Percentiles rank a stretch among this genome's conserved stretches.
Conservation (phyloP, 2,113 vertebrate genomes). For the Xiphophorus hellerii region DNA sequence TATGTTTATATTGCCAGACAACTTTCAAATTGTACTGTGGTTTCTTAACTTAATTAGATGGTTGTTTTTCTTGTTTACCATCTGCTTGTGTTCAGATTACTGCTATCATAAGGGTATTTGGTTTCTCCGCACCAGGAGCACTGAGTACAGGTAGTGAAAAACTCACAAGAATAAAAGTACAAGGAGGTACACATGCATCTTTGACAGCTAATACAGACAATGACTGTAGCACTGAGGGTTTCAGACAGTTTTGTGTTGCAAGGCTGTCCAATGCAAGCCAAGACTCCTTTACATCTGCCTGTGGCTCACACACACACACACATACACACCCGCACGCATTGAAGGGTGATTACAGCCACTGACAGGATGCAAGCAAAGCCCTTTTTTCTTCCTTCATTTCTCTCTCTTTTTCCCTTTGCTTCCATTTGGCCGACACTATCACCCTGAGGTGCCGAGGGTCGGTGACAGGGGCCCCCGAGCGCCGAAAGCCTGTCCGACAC, state of each 20-base stretch:
- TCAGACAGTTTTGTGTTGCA: constrained; percentile 38
- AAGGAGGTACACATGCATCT: constrained; percentile 15
- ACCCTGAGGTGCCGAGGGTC: constrained; percentile 45
- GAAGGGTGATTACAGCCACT: constrained; percentile 64
- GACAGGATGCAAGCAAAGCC: constrained; percentile 66
- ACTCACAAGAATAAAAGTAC: constrained; percentile 16
- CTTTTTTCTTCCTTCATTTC: constrained; percentile 40
- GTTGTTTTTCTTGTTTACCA: not conserved
- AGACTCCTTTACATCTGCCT: constrained; percentile 21
- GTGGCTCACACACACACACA: not conserved
- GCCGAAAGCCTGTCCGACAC: constrained; percentile 42
- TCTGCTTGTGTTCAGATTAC: not conserved
- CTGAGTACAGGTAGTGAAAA: not conserved
- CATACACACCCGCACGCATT: not conserved
- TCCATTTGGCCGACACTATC: constrained; percentile 44
- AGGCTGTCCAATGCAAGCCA: constrained; percentile 16
- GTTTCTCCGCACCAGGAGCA: not conserved
- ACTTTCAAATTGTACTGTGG: not conserved
- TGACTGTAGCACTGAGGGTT: constrained; percentile 25
- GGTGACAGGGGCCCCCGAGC: constrained; percentile 62
- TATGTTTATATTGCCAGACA: not conserved
- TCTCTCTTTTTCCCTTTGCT: constrained; percentile 1
- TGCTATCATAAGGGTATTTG: too few species aligned
- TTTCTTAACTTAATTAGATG: not conserved
- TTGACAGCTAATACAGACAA: constrained; percentile 38